These are phyloP conservation scores for Carterocephalus palaemon DNA, from an alignment of 2,888 invertebrate genomes.

Conservation along the genomic window DNA sequence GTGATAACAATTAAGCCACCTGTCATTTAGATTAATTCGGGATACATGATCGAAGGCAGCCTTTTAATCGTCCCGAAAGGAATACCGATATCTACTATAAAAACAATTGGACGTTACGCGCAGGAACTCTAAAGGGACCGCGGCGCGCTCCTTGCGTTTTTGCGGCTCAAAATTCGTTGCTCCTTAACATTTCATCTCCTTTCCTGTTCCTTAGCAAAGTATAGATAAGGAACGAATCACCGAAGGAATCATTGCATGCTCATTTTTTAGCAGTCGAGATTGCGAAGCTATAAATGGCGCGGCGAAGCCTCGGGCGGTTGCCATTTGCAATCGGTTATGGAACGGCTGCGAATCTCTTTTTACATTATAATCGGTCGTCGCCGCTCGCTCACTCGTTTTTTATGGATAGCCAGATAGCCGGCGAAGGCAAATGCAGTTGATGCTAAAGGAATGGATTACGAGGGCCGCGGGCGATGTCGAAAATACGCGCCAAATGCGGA, in stretches of 20 bases:
- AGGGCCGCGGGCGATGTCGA: slow-evolving; percentile 16
- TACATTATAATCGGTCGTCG: slow-evolving; percentile 74
- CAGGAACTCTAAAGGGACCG: slow-evolving; percentile 55
- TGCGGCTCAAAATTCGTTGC: slow-evolving; percentile 47
- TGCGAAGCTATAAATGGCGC: slow-evolving; percentile 74
- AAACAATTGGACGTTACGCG: slow-evolving; percentile 51
- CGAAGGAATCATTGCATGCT: slow-evolving; percentile 62
- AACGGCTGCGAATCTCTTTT: slow-evolving; percentile 74
- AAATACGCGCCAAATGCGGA: slow-evolving; percentile 19
- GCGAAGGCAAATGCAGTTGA: slow-evolving; percentile 37
- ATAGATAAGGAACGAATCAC: slow-evolving; percentile 59
- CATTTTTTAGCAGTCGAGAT: slow-evolving; percentile 72
- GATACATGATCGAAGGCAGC: slow-evolving; percentile 25
- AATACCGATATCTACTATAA: slow-evolving; percentile 38
- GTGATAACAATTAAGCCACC: slow-evolving; percentile 21
- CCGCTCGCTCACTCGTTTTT: slow-evolving; percentile 58
- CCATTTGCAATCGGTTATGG: slow-evolving; percentile 79
- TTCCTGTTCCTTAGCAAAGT: slow-evolving; percentile 48
- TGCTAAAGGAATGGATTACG: slow-evolving; percentile 45
- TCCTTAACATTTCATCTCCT: slow-evolving; percentile 50
- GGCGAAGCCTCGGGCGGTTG: slow-evolving; percentile 64
- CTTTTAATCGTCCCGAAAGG: slow-evolving; percentile 25
- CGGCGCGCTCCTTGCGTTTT: slow-evolving; percentile 42
- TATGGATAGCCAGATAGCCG: slow-evolving; percentile 45
- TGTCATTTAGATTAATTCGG: slow-evolving; percentile 22